A percentile compares a stretch with the other conserved stretches of the same genome.
Evolutionary conservation across 2,888 invertebrate genomes (phyloP).

Genomic region (Ophion ellenae): DNA sequence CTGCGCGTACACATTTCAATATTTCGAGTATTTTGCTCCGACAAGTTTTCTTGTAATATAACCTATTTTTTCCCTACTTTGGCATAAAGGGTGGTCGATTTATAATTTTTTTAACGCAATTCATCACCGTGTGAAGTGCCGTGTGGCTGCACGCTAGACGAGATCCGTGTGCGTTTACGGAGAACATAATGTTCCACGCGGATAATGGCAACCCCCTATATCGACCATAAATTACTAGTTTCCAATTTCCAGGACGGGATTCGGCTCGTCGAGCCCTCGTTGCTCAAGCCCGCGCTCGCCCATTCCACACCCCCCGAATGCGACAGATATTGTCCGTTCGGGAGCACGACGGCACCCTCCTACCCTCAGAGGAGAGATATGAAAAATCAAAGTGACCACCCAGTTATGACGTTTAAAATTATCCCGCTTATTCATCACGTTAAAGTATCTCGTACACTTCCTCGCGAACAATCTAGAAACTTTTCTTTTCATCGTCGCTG

Average conservation of each 20-base stretch:
- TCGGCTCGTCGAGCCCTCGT: slow-evolving; percentile 46
- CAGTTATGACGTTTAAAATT: neutral
- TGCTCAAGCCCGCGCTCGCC: slow-evolving; percentile 32
- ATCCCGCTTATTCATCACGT: neutral
- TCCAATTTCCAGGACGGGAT: slow-evolving; percentile 77
- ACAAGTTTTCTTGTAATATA: neutral
- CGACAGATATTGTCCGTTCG: slow-evolving; percentile 61
- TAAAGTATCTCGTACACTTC: too few relatives aligned
- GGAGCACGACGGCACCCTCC: slow-evolving; percentile 15
- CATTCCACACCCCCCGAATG: slow-evolving; percentile 27
- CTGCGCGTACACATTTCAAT: too few relatives aligned
- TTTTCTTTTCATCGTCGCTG: too few relatives aligned
- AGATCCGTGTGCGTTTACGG: slow-evolving; percentile 23
- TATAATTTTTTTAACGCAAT: neutral
- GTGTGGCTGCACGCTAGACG: slow-evolving; percentile 30
- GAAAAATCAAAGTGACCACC: neutral
- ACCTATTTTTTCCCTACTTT: slow-evolving; percentile 5
- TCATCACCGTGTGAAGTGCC: slow-evolving; percentile 10
- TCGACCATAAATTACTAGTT: slow-evolving; percentile 79
- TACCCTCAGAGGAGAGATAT: slow-evolving; percentile 10
- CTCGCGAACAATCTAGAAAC: too few relatives aligned
- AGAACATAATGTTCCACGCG: slow-evolving; percentile 44
- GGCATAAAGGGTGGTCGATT: neutral
- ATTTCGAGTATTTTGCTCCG: too few relatives aligned
- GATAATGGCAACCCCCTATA: slow-evolving; percentile 31